A percentile compares a stretch with the other conserved stretches of the same genome.
Conservation (phyloP, 1,140 invertebrate genomes). For the Brachionus angularis region DNA sequence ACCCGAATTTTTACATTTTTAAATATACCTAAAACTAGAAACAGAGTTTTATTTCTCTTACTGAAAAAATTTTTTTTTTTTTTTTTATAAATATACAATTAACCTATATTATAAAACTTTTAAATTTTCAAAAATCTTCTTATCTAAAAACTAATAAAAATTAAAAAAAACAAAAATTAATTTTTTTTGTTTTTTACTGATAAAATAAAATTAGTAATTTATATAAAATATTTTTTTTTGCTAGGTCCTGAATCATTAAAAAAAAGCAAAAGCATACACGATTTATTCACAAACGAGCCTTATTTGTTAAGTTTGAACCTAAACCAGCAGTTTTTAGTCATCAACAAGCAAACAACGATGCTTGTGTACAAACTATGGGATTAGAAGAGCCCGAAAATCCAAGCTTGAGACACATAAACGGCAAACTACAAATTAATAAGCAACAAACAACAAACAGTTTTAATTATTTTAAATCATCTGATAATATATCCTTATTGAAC, state of each 20-base stretch:
- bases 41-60: too few species aligned
- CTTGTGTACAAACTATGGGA: conserved; percentile 37
- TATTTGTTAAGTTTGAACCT: background rate
- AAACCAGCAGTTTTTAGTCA: too few species aligned
- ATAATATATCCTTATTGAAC: background rate
- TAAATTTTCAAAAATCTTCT: too few species aligned
- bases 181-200: conserved; percentile 17
- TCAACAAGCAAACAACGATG: conserved; percentile 9
- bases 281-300: background rate
- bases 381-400: conserved; percentile 15
- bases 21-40: too few species aligned
- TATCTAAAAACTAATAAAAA: background rate
- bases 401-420: conserved; percentile 20
- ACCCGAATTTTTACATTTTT: too few species aligned
- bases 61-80: too few species aligned
- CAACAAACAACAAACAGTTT: too few species aligned
- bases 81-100: background rate
- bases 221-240: background rate
- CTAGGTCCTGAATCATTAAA: background rate
- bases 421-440: conserved; percentile 42
- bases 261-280: background rate
- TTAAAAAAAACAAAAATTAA: background rate
- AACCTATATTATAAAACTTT: too few species aligned
- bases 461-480: too few species aligned
- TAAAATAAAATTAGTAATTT: background rate